Evolutionary conservation across 1,140 invertebrate genomes (phyloP).

Genomic region (Drosophila bocki): DNA sequence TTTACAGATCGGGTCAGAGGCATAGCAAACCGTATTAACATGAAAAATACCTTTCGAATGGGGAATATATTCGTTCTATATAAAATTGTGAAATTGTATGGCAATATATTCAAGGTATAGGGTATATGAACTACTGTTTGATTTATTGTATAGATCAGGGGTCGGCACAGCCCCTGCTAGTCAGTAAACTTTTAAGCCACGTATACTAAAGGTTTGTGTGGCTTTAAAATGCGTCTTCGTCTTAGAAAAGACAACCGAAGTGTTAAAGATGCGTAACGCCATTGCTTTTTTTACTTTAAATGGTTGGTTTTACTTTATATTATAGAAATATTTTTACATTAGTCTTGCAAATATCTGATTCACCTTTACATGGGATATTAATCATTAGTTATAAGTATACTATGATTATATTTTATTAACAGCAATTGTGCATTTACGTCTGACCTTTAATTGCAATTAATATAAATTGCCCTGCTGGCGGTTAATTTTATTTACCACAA

Average conservation of each 20-base stretch:
- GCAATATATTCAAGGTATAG: not conserved
- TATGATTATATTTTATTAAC: not conserved
- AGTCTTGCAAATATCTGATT: too few relatives aligned
- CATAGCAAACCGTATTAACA: constrained; percentile 21
- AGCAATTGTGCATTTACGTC: not conserved
- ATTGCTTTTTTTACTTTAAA: not conserved
- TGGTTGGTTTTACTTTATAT: too few relatives aligned
- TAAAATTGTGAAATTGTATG: not conserved
- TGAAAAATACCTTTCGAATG: not conserved
- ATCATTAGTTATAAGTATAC: too few relatives aligned
- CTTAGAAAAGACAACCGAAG: not conserved
- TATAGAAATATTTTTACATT: too few relatives aligned
- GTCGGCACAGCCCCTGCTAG: not conserved
- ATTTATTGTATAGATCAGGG: not conserved
- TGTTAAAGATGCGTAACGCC: not conserved
- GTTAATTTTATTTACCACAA: constrained; percentile 28
- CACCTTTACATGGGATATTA: too few relatives aligned
- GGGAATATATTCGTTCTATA: not conserved
- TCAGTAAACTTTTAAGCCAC: not conserved
- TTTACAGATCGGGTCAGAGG: constrained; percentile 13
- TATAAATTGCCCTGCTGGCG: constrained; percentile 4
- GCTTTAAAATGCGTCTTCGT: too few relatives aligned
- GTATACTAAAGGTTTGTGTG: not conserved
- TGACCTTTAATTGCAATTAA: not conserved
- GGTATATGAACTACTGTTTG: not conserved